A percentile compares a stretch with the other conserved stretches of the same genome.
phyloP scores from a whole-genome alignment of 2,113 vertebrate species.

The Microtus montanus region DNA sequence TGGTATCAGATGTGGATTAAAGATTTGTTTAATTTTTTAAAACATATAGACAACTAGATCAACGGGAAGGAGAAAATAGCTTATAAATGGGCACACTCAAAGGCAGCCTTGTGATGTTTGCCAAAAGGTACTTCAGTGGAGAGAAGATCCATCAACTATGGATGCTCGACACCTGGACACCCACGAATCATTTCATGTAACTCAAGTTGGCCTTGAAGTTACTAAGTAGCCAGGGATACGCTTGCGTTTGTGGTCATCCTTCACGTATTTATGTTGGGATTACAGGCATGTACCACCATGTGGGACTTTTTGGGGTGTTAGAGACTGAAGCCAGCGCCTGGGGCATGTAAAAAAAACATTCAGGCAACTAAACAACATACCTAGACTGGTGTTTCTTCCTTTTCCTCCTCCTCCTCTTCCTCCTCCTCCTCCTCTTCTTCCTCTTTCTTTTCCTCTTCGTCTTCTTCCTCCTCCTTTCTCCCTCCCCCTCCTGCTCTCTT shows the following conservation, averaged over 20 bases:
- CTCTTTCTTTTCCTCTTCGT: neutral
- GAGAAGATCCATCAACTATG: neutral
- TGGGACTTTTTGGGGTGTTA: neutral
- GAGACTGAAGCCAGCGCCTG: neutral
- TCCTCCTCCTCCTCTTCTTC: accelerated
- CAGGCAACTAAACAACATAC: neutral
- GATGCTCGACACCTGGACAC: neutral
- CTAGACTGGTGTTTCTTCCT: neutral
- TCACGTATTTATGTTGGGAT: neutral
- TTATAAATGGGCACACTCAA: neutral
- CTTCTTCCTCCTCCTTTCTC: no score
- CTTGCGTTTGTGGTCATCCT: neutral
- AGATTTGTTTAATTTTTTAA: neutral
- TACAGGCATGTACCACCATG: neutral
- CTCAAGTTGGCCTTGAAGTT: neutral
- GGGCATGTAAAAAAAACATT: neutral
- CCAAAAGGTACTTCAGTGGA: neutral
- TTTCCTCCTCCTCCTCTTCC: neutral
- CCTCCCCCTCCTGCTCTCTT: neutral
- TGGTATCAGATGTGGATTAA: neutral
- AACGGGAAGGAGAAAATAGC: neutral
- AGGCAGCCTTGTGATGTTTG: neutral
- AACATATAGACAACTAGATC: neutral
- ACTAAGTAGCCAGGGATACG: neutral
- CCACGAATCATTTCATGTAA: neutral